Evolutionary conservation across 2,113 vertebrate genomes (phyloP).

Genomic region (Corythaixoides concolor): DNA sequence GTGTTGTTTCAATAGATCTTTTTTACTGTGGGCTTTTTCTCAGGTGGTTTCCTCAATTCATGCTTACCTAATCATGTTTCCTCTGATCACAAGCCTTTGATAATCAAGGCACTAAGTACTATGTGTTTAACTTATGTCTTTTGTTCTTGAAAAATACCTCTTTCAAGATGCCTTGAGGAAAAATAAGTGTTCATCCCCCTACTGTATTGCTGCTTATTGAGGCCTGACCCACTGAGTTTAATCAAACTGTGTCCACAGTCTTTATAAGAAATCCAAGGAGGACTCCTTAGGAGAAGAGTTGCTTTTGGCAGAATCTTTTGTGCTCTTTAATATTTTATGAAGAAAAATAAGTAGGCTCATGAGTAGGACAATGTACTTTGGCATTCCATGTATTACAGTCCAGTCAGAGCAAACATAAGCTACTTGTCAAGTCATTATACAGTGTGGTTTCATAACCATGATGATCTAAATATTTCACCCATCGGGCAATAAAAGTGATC

Average conservation of each 20-base stretch:
- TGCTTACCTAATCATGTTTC: neutral
- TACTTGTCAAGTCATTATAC: neutral
- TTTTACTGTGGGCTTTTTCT: neutral
- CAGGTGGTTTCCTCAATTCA: neutral
- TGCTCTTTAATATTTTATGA: neutral
- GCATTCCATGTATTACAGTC: neutral
- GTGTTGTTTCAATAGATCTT: neutral
- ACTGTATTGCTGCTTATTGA: neutral
- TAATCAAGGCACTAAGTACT: neutral
- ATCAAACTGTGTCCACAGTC: neutral
- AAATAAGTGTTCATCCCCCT: neutral
- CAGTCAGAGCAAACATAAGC: neutral
- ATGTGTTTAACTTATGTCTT: neutral
- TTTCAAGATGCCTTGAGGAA: neutral
- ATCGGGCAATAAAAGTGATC: neutral
- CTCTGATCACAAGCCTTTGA: neutral
- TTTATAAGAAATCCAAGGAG: neutral
- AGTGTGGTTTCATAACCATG: neutral
- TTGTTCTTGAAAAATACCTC: neutral
- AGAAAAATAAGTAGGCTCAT: neutral
- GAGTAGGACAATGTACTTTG: neutral
- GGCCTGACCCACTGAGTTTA: neutral
- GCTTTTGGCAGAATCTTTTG: neutral
- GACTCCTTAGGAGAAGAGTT: neutral
- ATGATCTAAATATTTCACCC: neutral